phyloP scores from a whole-genome alignment of 2,888 invertebrate species.

The Schrankia costaestrigalis region DNA sequence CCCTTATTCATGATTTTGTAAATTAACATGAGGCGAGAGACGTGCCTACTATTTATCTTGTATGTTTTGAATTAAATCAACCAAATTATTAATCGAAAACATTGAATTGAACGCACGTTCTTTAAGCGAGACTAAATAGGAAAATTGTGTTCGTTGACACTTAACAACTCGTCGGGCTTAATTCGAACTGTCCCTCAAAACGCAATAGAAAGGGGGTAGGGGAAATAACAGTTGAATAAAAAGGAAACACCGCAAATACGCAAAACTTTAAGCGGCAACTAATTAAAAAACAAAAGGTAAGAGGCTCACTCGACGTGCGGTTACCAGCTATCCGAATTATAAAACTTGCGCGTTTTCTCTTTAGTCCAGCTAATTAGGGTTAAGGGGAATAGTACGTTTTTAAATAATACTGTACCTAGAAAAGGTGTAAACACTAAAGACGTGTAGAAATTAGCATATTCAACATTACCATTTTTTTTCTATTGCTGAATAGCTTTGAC shows the following conservation, averaged over 20 bases:
- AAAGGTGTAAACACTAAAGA: too few relatives aligned
- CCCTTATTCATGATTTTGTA: slow-evolving; percentile 8
- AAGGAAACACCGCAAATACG: slow-evolving; percentile 54
- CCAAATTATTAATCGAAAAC: too few relatives aligned
- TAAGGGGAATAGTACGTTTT: slow-evolving; percentile 58
- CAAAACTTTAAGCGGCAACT: slow-evolving; percentile 69
- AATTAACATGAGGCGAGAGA: slow-evolving; percentile 9
- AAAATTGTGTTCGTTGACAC: slow-evolving; percentile 4
- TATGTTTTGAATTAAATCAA: too few relatives aligned
- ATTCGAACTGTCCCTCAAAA: slow-evolving; percentile 23
- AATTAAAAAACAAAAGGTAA: slow-evolving; percentile 70
- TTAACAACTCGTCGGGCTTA: slow-evolving; percentile 10
- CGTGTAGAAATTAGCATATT: too few relatives aligned
- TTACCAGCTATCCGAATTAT: slow-evolving; percentile 63
- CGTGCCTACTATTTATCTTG: too few relatives aligned
- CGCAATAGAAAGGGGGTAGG: slow-evolving; percentile 9
- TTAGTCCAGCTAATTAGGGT: slow-evolving; percentile 71
- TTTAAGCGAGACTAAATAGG: too few relatives aligned
- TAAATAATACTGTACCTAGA: slow-evolving; percentile 12
- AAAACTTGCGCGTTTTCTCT: slow-evolving; percentile 62
- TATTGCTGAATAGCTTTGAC: too few relatives aligned
- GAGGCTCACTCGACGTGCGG: slow-evolving; percentile 53
- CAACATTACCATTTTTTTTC: too few relatives aligned
- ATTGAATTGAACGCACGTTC: too few relatives aligned
- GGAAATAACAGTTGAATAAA: slow-evolving; percentile 38